These are phyloP conservation scores for Archaeoteleia sp. DNA, from an alignment of 2,888 invertebrate genomes.

Conservation along the genomic window DNA sequence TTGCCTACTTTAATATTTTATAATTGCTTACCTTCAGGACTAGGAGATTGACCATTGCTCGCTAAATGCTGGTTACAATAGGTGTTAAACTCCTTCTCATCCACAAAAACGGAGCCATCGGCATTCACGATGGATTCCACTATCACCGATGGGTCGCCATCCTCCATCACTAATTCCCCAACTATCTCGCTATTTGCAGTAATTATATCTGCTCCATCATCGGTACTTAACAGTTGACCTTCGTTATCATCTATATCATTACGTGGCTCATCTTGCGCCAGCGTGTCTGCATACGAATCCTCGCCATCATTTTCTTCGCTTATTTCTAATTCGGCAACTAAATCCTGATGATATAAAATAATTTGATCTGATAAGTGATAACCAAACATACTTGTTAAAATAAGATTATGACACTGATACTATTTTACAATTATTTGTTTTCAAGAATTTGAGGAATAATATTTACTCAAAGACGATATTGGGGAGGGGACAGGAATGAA, in stretches of 20 bases:
- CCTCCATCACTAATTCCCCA: slow-evolving; percentile 70
- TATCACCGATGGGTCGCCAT: slow-evolving; percentile 70
- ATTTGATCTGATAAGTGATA: not conserved
- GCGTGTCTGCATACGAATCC: slow-evolving; percentile 64
- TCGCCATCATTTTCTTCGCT: slow-evolving; percentile 69
- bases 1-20: too few species aligned
- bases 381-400: too few species aligned
- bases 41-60: slow-evolving; percentile 60
- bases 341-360: slow-evolving; percentile 56
- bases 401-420: too few species aligned
- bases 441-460: too few species aligned
- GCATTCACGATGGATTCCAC: slow-evolving; percentile 71
- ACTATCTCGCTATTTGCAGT: slow-evolving; percentile 68
- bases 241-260: slow-evolving; percentile 65
- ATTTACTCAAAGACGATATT: too few species aligned
- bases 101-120: slow-evolving; percentile 70
- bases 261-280: slow-evolving; percentile 66
- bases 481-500: too few species aligned
- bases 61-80: slow-evolving; percentile 66
- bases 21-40: slow-evolving; percentile 58
- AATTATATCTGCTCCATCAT: slow-evolving; percentile 64
- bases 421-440: too few species aligned
- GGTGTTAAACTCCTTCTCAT: slow-evolving; percentile 67
- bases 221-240: slow-evolving; percentile 61
- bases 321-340: slow-evolving; percentile 65